phyloP scores from a whole-genome alignment of 1,140 invertebrate genomes.

The Neodiprion virginianus region DNA sequence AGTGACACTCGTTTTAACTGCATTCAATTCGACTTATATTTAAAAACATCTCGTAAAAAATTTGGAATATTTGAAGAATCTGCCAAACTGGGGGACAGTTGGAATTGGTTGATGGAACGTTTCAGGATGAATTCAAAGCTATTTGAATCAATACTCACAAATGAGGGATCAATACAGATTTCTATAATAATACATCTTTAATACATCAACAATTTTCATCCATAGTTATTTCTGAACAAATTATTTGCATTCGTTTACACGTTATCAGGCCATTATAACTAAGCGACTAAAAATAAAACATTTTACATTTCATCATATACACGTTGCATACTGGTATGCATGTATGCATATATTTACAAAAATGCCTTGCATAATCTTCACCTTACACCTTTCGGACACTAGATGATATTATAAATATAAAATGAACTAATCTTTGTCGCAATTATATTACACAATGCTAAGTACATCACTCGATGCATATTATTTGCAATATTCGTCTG shows the following conservation, averaged over 20 bases:
- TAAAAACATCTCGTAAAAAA: no score
- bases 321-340: neutral
- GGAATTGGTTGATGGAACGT: no score
- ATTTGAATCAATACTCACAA: no score
- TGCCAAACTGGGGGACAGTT: no score
- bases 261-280: neutral
- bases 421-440: neutral
- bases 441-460: neutral
- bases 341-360: neutral
- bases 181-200: conserved; percentile 1
- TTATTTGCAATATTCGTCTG: neutral
- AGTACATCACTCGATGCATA: neutral
- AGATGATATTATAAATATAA: neutral
- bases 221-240: neutral
- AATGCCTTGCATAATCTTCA: neutral
- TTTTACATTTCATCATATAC: neutral
- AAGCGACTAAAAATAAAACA: neutral
- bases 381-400: neutral
- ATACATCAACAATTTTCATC: neutral
- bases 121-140: no score
- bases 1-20: no score
- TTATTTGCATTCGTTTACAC: neutral
- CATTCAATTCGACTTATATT: no score
- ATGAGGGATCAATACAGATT: neutral
- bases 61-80: no score